These are phyloP conservation scores for Fregata magnificens DNA, from an alignment of 2,113 vertebrate species.

Conservation along the genomic window DNA sequence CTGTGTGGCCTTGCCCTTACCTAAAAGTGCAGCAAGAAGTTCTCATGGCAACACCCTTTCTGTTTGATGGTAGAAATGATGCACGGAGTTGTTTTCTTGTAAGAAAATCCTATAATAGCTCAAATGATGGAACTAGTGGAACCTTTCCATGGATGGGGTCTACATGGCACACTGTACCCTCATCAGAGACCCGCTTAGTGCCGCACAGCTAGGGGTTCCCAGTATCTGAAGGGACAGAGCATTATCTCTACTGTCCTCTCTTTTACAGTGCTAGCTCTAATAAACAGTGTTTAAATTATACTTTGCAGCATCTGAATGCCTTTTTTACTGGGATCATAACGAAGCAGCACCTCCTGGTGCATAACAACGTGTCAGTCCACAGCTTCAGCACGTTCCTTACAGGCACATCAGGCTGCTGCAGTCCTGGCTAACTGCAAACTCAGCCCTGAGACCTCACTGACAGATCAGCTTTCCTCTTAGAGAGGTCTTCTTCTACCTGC, in stretches of 20 bases:
- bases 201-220: not conserved
- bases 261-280: not conserved
- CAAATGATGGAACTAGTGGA: not conserved
- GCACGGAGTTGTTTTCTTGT: not conserved
- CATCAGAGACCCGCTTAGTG: accelerated
- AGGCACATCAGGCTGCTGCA: not conserved
- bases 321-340: not conserved
- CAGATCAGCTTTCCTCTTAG: not conserved
- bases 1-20: not conserved
- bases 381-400: not conserved
- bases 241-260: not conserved
- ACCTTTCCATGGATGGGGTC: not conserved
- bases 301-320: not conserved
- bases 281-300: not conserved
- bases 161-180: not conserved
- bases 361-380: not conserved
- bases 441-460: not conserved
- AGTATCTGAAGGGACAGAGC: not conserved
- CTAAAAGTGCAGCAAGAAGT: not conserved
- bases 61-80: not conserved
- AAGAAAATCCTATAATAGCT: not conserved
- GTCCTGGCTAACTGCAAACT: not conserved
- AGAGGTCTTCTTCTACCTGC: not conserved
- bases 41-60: not conserved
- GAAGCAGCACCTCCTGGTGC: not conserved